phyloP scores from a whole-genome alignment of 2,888 invertebrate genomes.

The Apamea anceps region DNA sequence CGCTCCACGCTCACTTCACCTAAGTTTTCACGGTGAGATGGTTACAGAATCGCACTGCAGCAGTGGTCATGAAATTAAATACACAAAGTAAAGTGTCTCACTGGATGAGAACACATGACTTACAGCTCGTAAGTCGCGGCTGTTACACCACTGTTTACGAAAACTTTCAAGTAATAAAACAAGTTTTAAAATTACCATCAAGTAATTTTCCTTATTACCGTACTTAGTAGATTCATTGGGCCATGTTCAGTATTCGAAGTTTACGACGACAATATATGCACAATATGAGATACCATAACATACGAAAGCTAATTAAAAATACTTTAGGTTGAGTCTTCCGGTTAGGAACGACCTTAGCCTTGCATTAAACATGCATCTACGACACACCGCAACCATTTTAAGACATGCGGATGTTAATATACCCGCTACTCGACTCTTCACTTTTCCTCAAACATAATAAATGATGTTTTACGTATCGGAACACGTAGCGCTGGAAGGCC shows the following conservation, averaged over 20 bases:
- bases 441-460: slow-evolving; percentile 21
- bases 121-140: too few relatives aligned
- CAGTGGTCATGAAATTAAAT: too few relatives aligned
- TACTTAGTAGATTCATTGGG: neutral
- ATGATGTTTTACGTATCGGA: neutral
- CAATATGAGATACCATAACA: neutral
- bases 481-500: neutral
- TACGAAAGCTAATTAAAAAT: neutral
- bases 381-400: neutral
- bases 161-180: neutral
- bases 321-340: neutral
- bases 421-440: too few relatives aligned
- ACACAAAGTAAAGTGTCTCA: too few relatives aligned
- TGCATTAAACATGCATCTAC: neutral
- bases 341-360: slow-evolving; percentile 20
- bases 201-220: neutral
- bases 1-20: too few relatives aligned
- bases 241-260: neutral
- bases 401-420: neutral
- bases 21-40: too few relatives aligned
- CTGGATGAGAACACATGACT: too few relatives aligned
- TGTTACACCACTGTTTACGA: too few relatives aligned
- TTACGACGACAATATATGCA: neutral
- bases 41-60: too few relatives aligned
- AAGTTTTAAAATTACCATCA: neutral